Evolutionary conservation across 2,888 invertebrate species (phyloP), one percentile per base, ranked within the genome.

Genomic region (Nomada ferruginata): DNA sequence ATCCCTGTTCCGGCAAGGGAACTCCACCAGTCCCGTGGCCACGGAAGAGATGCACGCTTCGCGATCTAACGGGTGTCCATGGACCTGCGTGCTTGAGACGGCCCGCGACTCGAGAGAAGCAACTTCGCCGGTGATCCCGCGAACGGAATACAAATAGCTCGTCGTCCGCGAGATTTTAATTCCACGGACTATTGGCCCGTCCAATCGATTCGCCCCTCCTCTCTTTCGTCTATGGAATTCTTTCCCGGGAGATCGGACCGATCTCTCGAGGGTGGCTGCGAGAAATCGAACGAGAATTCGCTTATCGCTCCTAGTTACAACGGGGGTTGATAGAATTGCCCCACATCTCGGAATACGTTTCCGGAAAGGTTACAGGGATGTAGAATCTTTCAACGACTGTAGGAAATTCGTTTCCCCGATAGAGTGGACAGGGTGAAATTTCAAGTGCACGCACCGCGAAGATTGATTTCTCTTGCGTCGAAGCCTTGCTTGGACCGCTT

Each of bases 51-150:
- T 76, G 80, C 79, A 68, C 66, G 53, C 47, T 15, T 60, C 60
- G 76, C 68, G 72, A 82, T 83, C 82, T 85, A 86, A 79, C 87
- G 87, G 86, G 87, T 86, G 83, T 82, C 26, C 65, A 47, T 42
- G n/a, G 15, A 23, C 23, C 53, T 20, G 20, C 59, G 7, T 57
- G 36, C 26, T 36, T 36, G 53, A 20, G 36, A 23, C 63, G 55
- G 55, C 59, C 55, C 55, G 61, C 55, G 50, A 50, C 59, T 50
- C 20, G 20, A 47, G 47, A 47, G 26, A n/a, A 15, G 29, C 23
- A 52, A 29, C 36, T 3, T 66, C 42, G 71, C 63, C 47, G 63
- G n/a, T 15, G 42, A 50, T 15, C 29, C 42, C 77, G 76, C 53
- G 66, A 15, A 2, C 65, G 61, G 75, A 81, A 81, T 81, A 81